Evolutionary conservation across 2,113 vertebrate species (phyloP).

Genomic region (Symphodus melops): DNA sequence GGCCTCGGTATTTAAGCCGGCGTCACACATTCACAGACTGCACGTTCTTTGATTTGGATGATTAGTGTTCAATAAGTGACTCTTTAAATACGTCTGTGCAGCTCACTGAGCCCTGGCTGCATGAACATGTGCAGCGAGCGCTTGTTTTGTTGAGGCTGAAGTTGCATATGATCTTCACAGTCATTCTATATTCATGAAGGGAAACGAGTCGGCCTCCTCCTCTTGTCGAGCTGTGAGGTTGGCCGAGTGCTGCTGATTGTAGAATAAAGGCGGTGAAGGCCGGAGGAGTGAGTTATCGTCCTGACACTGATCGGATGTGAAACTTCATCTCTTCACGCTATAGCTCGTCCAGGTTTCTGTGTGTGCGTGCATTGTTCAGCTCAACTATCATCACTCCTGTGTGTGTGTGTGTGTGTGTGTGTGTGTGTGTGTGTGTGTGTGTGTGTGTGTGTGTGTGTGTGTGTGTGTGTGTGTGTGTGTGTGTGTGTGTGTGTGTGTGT

Average conservation of each 20-base stretch:
- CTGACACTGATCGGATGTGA: conserved; percentile 61
- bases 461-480: conserved; percentile 20
- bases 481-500: conserved; percentile 20
- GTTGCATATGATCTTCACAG: conserved; percentile 32
- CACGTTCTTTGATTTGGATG: too few relatives aligned
- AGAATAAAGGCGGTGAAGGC: conserved; percentile 24
- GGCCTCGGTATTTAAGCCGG: too few relatives aligned
- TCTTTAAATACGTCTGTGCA: too few relatives aligned
- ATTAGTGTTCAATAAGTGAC: too few relatives aligned
- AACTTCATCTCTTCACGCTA: conserved; percentile 64
- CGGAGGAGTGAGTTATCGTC: conserved; percentile 50
- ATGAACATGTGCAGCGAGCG: background rate
- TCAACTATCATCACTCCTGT: conserved; percentile 40
- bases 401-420: conserved; percentile 38
- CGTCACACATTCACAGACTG: too few relatives aligned
- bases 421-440: too few relatives aligned
- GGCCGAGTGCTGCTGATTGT: conserved; percentile 24
- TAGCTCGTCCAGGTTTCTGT: conserved; percentile 48
- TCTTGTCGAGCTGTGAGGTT: conserved; percentile 20
- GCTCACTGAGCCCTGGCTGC: too few relatives aligned
- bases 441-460: conserved; percentile 16
- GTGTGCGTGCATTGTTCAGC: conserved; percentile 53
- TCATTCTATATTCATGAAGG: conserved; percentile 68
- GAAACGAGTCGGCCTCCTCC: conserved; percentile 14
- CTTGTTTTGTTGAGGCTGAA: conserved; percentile 35